A percentile compares a stretch with the other conserved stretches of the same genome.
Conservation (phyloP, 1,140 invertebrate genomes). For the Caerostris extrusa region DNA sequence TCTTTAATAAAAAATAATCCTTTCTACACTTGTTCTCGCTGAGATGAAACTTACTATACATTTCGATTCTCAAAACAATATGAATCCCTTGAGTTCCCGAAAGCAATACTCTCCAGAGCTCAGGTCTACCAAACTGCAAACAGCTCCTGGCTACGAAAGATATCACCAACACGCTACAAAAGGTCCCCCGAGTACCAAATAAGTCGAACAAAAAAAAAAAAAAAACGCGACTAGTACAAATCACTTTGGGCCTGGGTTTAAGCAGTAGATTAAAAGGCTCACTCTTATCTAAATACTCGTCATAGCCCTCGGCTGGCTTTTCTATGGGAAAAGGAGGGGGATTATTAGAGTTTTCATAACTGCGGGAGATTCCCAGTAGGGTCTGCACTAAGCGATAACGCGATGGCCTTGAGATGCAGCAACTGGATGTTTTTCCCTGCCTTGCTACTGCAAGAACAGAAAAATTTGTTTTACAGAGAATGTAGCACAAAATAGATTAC, state of each 20-base stretch:
- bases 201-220: background rate
- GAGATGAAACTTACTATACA: too few species aligned
- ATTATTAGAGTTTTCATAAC: slow-evolving; percentile 77
- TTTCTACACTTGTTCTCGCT: too few species aligned
- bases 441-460: background rate
- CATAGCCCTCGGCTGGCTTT: slow-evolving; percentile 37
- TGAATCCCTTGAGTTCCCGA: too few species aligned
- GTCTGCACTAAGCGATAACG: slow-evolving; percentile 68
- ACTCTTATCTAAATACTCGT: slow-evolving; percentile 74
- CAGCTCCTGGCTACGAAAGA: slow-evolving; percentile 43
- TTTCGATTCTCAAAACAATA: too few species aligned
- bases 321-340: slow-evolving; percentile 37
- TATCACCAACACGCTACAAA: slow-evolving; percentile 34
- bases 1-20: too few species aligned
- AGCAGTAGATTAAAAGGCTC: slow-evolving; percentile 69
- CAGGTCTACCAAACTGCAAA: background rate
- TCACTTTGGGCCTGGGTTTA: slow-evolving; percentile 50
- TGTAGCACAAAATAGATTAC: background rate
- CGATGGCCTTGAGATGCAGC: slow-evolving; percentile 18
- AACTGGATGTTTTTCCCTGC: slow-evolving; percentile 11
- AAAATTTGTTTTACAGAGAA: slow-evolving; percentile 15
- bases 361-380: slow-evolving; percentile 38
- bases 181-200: slow-evolving; percentile 41
- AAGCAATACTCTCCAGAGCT: background rate
- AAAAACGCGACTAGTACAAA: slow-evolving; percentile 51